Base-by-base conservation (phyloP, 2,888 invertebrate genomes). In the Drosophila antonietae region DNA sequence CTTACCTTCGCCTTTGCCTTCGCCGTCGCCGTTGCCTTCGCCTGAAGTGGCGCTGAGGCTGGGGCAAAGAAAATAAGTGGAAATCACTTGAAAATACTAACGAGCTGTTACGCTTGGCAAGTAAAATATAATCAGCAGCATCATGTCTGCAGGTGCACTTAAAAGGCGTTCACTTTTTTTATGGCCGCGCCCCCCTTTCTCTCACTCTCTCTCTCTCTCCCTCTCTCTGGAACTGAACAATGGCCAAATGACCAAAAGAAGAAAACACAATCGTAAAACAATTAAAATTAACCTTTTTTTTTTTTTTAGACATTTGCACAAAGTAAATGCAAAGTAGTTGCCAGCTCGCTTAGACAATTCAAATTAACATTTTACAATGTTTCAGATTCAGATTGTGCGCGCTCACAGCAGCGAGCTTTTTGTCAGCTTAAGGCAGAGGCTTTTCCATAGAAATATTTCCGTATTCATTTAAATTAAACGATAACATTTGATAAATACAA, bases 51-150 rank as follows among this genome's bases (percentile, higher is more conserved):
- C 35, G 67, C 44, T 28, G 57, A 18, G 49, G 28, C 41, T 18
- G 57, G 33, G 67, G 66, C 81, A 73, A 76, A 62, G 84, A 78
- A 88, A 88, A 78, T 86, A 89, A 89, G 90, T 89, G 86, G 85
- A 86, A 86, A 86, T 90, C 90, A 86, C 90, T 86, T 90, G 77
- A 90, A 86, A 90, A 87, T 87, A 86, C 89, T 86, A 86, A 86
- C 86, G 86, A 86, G 90, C 86, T 84, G 86, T 86, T 86, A 86
- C 86, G 90, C 90, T 89, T 87, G 85, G 85, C 82, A 90, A 89
- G 90, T 73, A 89, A 86, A 86, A 86, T 85, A 85, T 90, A 85
- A 90, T 90, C 85, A 85, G 90, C 86, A 90, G 89, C 86, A 86
- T 86, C 86, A 86, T 89, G 86, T 89, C 86, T 86, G 86, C 86